Percentiles rank a stretch among this genome's conserved stretches.
These are phyloP conservation scores for Cebidichthys violaceus DNA, from an alignment of 2,113 vertebrate genomes.

Conservation along the genomic window DNA sequence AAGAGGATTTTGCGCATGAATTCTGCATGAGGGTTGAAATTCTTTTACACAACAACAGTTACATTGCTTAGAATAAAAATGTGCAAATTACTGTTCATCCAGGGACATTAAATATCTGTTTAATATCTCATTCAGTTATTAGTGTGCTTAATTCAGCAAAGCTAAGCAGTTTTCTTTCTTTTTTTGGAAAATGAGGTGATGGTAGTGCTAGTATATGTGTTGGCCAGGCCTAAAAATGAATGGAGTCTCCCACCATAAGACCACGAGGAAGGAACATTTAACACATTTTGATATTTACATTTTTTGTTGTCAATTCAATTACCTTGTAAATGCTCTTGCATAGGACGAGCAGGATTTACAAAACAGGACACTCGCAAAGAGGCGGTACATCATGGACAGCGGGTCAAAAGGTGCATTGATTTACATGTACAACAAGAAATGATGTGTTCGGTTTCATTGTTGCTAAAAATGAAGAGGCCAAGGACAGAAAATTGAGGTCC, in stretches of 20 bases:
- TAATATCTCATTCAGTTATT: slow-evolving; percentile 10
- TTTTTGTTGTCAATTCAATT: not conserved
- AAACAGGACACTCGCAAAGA: slow-evolving; percentile 5
- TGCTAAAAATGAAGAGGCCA: slow-evolving; percentile 88
- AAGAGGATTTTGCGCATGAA: slow-evolving; percentile 51
- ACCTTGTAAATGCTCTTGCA: not conserved
- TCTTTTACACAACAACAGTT: slow-evolving; percentile 17
- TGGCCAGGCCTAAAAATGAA: not conserved
- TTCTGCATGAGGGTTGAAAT: slow-evolving; percentile 55
- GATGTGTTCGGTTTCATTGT: slow-evolving; percentile 94
- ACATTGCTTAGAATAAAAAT: not conserved
- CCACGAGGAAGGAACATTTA: not conserved
- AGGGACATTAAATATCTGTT: not conserved
- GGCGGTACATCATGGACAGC: slow-evolving; percentile 55
- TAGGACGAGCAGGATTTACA: slow-evolving; percentile 25
- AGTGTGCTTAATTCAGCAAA: not conserved
- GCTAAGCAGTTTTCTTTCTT: not conserved
- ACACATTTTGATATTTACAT: not conserved
- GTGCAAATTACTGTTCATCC: slow-evolving; percentile 2
- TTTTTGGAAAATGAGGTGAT: no score
- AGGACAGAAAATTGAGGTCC: slow-evolving; percentile 90
- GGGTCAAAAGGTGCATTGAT: slow-evolving; percentile 95
- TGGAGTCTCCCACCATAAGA: not conserved
- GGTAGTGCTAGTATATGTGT: not conserved
- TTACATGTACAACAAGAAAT: slow-evolving; percentile 99